Evolutionary conservation across 2,797 vertebrate species (phyloP).

Genomic region (Alfaro cultratus): DNA sequence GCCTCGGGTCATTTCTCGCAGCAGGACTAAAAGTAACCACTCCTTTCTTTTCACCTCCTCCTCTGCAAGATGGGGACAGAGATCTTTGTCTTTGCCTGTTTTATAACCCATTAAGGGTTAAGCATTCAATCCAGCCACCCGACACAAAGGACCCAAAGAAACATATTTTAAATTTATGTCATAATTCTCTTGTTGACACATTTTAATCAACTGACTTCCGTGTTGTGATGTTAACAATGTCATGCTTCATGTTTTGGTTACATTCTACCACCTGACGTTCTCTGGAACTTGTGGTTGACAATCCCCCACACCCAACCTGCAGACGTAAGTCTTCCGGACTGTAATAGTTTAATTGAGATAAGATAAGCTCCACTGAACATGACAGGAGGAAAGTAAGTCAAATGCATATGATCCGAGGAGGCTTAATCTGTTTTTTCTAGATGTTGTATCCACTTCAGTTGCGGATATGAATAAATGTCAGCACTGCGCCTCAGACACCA

Average conservation of each 20-base stretch:
- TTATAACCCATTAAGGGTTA: conserved; percentile 59
- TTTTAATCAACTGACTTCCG: neutral
- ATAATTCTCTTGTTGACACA: conserved; percentile 20
- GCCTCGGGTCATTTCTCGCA: conserved; percentile 71
- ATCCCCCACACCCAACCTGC: conserved; percentile 7
- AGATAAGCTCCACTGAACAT: conserved; percentile 13
- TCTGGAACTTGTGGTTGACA: conserved; percentile 18
- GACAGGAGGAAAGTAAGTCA: conserved; percentile 17
- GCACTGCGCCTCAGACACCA: conserved; percentile 38
- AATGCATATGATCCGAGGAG: conserved; percentile 15
- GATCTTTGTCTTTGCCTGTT: conserved; percentile 37
- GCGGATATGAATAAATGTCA: conserved; percentile 44
- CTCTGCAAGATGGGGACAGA: conserved; percentile 37
- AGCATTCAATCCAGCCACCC: conserved; percentile 25
- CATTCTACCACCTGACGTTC: conserved; percentile 8
- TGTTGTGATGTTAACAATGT: conserved; percentile 39
- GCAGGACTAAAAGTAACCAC: conserved; percentile 45
- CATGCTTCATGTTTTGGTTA: conserved; percentile 40
- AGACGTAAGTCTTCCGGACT: conserved; percentile 8
- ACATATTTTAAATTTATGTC: conserved; percentile 29
- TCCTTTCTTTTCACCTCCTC: conserved; percentile 47
- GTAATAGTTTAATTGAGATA: conserved; percentile 15
- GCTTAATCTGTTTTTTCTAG: conserved; percentile 23
- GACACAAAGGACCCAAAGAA: conserved; percentile 46
- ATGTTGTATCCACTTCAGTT: conserved; percentile 48